Evolutionary conservation across 2,888 invertebrate species (phyloP).

Genomic region (Hirtodrosophila trivittata): DNA sequence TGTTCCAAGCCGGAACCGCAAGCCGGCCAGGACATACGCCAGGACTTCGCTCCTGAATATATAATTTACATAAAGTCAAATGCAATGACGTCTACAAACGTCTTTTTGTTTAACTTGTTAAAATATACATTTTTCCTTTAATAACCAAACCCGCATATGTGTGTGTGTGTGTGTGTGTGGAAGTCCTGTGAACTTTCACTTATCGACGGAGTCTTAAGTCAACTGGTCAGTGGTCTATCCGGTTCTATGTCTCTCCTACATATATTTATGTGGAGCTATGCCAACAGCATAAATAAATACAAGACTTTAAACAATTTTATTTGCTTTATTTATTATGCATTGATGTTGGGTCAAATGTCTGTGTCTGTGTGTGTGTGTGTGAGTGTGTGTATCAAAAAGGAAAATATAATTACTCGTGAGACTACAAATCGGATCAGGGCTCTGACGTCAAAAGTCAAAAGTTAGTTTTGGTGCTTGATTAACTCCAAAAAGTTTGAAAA

Average conservation of each 20-base stretch:
- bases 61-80: slow-evolving; percentile 69
- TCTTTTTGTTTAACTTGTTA: slow-evolving; percentile 33
- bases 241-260: slow-evolving; percentile 14
- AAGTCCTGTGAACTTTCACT: slow-evolving; percentile 54
- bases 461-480: background rate
- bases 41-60: slow-evolving; percentile 52
- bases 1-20: slow-evolving; percentile 20
- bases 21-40: slow-evolving; percentile 6
- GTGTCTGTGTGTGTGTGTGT: slow-evolving; percentile 5
- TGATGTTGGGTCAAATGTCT: slow-evolving; percentile 46
- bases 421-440: background rate
- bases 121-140: slow-evolving; percentile 51
- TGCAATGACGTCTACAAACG: slow-evolving; percentile 27
- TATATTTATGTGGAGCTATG: slow-evolving; percentile 34
- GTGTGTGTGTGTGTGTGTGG: slow-evolving; percentile 6
- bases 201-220: slow-evolving; percentile 25
- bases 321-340: slow-evolving; percentile 78
- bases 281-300: slow-evolving; percentile 55
- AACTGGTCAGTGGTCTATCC: slow-evolving; percentile 9
- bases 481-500: too few species aligned
- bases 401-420: slow-evolving; percentile 32
- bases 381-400: slow-evolving; percentile 23
- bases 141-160: slow-evolving; percentile 25
- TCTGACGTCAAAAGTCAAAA: background rate
- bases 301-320: slow-evolving; percentile 59